Conservation (phyloP, 2,888 invertebrate genomes). For the Epistrophe grossulariae region DNA sequence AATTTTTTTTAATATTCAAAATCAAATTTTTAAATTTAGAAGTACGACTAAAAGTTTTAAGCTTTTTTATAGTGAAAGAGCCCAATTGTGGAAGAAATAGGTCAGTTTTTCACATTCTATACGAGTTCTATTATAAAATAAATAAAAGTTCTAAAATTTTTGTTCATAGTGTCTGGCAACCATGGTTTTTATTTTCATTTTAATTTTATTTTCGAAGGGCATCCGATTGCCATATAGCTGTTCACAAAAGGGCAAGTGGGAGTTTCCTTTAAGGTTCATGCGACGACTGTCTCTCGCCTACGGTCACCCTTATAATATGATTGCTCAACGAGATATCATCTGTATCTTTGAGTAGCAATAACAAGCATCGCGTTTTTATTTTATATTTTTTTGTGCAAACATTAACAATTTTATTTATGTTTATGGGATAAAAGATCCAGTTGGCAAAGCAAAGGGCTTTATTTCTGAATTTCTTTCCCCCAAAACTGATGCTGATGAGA, state of each 20-base stretch:
- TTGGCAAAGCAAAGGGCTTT: slow-evolving; percentile 18
- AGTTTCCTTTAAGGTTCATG: slow-evolving; percentile 11
- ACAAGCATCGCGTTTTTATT: background rate
- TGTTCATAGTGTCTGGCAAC: background rate
- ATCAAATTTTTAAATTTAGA: too few species aligned
- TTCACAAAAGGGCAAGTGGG: slow-evolving; percentile 23
- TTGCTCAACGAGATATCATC: slow-evolving; percentile 20
- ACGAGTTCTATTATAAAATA: too few species aligned
- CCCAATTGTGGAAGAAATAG: too few species aligned
- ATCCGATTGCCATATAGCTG: slow-evolving; percentile 9
- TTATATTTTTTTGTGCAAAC: slow-evolving; percentile 53
- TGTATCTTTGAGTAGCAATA: slow-evolving; percentile 25
- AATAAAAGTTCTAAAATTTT: background rate
- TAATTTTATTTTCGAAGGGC: slow-evolving; percentile 24
- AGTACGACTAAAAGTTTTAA: too few species aligned
- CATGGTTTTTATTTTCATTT: background rate
- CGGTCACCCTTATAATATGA: slow-evolving; percentile 41
- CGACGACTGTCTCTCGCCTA: slow-evolving; percentile 30
- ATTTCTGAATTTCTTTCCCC: background rate
- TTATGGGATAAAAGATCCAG: slow-evolving; percentile 55
- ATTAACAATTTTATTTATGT: slow-evolving; percentile 72
- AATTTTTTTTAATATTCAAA: too few species aligned
- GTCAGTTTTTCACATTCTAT: too few species aligned
- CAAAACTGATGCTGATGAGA: background rate
- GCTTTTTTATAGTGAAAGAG: too few species aligned